These are phyloP conservation scores for Cryptocephalus primarius DNA, from an alignment of 2,888 invertebrate species.

Conservation along the genomic window DNA sequence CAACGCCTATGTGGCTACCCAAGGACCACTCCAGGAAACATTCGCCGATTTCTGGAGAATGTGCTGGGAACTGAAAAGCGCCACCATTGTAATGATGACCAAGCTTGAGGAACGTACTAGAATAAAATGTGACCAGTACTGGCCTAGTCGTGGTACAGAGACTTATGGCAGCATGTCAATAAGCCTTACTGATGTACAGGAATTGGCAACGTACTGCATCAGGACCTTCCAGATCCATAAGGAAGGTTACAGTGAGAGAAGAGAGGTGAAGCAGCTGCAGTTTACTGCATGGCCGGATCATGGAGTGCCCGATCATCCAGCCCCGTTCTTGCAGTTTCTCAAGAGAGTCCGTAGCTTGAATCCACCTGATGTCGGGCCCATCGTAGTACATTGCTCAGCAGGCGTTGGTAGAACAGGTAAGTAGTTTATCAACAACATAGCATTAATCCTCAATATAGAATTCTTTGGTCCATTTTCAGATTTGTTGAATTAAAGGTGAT, in stretches of 20 bases:
- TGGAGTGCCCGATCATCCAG: constrained; percentile 97
- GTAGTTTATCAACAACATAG: constrained; percentile 1
- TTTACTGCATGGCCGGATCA: constrained; percentile 99
- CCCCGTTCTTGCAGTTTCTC: constrained; percentile 94
- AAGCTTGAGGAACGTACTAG: constrained; percentile 93
- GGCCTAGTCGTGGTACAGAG: constrained; percentile 92
- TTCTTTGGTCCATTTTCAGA: too few relatives aligned
- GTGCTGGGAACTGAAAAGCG: constrained; percentile 95
- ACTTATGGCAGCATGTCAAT: constrained; percentile 93
- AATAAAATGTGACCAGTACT: constrained; percentile 96
- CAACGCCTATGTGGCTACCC: constrained; percentile 97
- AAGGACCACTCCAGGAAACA: constrained; percentile 81
- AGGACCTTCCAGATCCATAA: constrained; percentile 87
- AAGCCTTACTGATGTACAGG: constrained; percentile 88
- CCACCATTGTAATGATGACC: constrained; percentile 99
- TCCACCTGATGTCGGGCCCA: constrained; percentile 85
- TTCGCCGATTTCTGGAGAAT: constrained; percentile 98
- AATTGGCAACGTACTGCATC: constrained; percentile 96
- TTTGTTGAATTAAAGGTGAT: background rate
- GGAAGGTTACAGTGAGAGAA: constrained; percentile 69
- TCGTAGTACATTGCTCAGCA: constrained; percentile 89
- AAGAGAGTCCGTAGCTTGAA: constrained; percentile 85
- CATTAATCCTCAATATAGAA: too few relatives aligned
- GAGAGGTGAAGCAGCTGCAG: constrained; percentile 94
- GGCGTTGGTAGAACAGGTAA: constrained; percentile 40